phyloP scores from a whole-genome alignment of 2,113 vertebrate species.

The Corythornis vintsioides region DNA sequence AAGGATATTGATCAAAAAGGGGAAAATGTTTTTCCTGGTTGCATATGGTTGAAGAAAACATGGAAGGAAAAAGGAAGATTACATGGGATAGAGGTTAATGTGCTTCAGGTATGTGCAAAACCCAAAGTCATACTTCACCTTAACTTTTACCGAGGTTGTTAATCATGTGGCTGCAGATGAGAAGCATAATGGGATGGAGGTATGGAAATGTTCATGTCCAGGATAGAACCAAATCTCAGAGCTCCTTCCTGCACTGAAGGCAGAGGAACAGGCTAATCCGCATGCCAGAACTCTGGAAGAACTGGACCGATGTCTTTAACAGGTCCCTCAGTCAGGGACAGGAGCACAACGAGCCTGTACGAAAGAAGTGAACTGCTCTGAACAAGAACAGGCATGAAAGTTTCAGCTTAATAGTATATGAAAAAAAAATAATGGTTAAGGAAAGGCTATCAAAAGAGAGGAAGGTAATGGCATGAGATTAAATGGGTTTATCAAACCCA shows the following conservation, averaged over 20 bases:
- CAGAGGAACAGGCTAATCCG: constrained; percentile 56
- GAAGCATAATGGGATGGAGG: not conserved
- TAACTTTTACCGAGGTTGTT: constrained; percentile 24
- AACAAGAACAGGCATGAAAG: constrained; percentile 53
- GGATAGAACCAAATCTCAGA: constrained; percentile 23
- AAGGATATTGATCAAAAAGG: not conserved
- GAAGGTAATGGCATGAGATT: constrained; percentile 22
- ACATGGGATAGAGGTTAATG: not conserved
- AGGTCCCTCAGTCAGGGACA: constrained; percentile 37
- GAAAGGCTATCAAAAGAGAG: not conserved
- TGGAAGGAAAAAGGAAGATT: not conserved
- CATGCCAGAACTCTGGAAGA: constrained; percentile 63
- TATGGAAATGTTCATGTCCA: constrained; percentile 20
- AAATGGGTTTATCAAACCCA: constrained; percentile 45
- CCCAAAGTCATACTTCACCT: not conserved
- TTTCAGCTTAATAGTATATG: not conserved
- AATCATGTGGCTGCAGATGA: constrained; percentile 36
- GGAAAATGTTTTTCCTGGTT: not conserved
- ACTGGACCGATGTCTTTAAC: constrained; percentile 37
- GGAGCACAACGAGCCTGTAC: not conserved
- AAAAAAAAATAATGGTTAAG: not conserved
- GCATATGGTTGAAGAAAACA: not conserved
- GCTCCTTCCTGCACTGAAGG: not conserved
- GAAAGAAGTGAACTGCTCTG: not conserved
- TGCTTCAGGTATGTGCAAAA: not conserved